Evolutionary conservation across 2,888 invertebrate species (phyloP).

Genomic region (Didymodactylos carnosus): DNA sequence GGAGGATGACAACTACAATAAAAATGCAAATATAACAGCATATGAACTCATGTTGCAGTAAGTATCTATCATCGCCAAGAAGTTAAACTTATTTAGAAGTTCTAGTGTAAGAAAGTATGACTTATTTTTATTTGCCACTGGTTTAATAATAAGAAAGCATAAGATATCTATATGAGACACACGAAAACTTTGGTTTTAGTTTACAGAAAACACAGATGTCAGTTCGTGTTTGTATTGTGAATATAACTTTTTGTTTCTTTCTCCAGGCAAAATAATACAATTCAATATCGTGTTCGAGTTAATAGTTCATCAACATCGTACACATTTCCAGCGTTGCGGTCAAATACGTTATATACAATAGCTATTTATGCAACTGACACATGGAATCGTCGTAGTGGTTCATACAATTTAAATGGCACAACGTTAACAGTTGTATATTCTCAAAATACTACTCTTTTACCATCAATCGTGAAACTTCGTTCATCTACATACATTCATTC

Average conservation of each 20-base stretch:
- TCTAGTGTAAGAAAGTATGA: no score
- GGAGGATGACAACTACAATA: neutral
- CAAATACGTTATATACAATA: neutral
- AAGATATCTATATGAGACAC: no score
- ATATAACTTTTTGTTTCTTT: no score
- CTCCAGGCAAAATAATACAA: neutral
- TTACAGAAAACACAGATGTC: no score
- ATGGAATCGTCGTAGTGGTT: neutral
- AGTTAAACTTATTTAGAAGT: neutral
- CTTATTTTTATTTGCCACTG: no score
- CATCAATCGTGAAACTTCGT: no score
- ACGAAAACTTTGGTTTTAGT: no score
- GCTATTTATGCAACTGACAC: neutral
- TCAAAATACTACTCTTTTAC: no score
- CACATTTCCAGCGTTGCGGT: neutral
- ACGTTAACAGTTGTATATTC: neutral
- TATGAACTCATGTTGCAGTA: neutral
- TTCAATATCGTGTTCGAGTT: neutral
- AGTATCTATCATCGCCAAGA: no score
- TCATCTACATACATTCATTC: neutral
- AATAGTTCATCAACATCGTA: neutral
- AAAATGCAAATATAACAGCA: neutral
- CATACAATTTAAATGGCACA: neutral
- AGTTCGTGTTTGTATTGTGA: no score
- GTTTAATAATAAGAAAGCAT: no score